Evolutionary conservation across 2,113 vertebrate genomes (phyloP).

Genomic region (Ptilorrhoa leucosticta): DNA sequence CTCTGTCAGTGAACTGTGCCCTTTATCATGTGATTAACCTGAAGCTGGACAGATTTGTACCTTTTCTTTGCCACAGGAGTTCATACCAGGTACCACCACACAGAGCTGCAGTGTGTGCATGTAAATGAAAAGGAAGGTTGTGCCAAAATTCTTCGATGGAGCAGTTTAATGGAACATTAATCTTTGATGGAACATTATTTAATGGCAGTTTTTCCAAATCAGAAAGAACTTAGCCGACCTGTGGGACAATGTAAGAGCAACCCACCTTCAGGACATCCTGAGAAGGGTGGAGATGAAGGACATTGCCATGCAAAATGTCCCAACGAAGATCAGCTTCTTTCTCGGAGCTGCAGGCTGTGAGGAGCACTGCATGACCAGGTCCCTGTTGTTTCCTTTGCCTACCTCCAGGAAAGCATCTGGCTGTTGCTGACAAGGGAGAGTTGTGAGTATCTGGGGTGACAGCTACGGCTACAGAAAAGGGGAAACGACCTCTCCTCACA

Average conservation of each 20-base stretch:
- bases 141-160: neutral
- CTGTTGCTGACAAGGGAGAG: neutral
- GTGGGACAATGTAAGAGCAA: neutral
- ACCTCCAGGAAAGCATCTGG: neutral
- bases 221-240: neutral
- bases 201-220: neutral
- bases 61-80: neutral
- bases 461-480: neutral
- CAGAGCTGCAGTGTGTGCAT: neutral
- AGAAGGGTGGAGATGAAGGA: neutral
- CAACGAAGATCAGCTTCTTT: fast-evolving
- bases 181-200: neutral
- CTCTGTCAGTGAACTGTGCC: neutral
- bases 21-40: neutral
- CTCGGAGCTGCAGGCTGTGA: neutral
- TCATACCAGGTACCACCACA: neutral
- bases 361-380: fast-evolving
- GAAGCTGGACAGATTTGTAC: neutral
- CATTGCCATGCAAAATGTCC: neutral
- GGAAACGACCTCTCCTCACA: neutral
- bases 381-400: neutral
- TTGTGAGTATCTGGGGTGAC: neutral
- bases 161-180: neutral
- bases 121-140: neutral
- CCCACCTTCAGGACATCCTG: neutral